Evolutionary conservation across 2,113 vertebrate species (phyloP), one percentile per base, ranked within the genome.

Genomic region (Tachuris rubrigastra): DNA sequence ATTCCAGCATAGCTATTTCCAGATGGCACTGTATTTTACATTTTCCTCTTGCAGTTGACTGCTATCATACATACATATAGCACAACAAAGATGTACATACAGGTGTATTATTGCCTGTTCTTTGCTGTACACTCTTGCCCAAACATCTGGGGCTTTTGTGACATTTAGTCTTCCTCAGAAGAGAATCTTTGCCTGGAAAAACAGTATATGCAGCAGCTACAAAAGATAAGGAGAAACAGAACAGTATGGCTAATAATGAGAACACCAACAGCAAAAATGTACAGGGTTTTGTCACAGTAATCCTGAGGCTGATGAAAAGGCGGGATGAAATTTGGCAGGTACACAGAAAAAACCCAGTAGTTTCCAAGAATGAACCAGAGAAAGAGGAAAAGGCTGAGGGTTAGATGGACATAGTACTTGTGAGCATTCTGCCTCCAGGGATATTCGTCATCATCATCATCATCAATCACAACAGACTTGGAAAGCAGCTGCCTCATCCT

Each of bases 311-410:
- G 97, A 84, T 98, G 97, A 88, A 98, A 98, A 77, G 98, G 95
- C 0, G 97, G 96, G 22, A 98, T 96, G 73, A 98, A 98, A 83
- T 98, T 97, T 56, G 98, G 98, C 81, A 91, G 73, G 55, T 97
- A 97, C 58, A 97, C 78, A 14, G 97, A 98, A 93, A 98, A 98
- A 87, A 98, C 96, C 97, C 96, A 98, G 63, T 97, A 97, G 86
- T 98, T 97, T 6, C 97, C 98, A 89, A 98, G 93, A 52, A 98
- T 94, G 95, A 98, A 98, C 97, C 98, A 98, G 86, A 98, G 92
- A 53, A 97, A 98, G 65, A 97, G 97, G 79, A 98, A 98, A 65
- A 97, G 80, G 93, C 97, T 97, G 95, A 98, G 98, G 10, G 87
- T 87, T 67, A 98, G 89, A 82, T 98, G 97, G 82, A 96, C 62